phyloP scores from a whole-genome alignment of 1,140 invertebrate genomes.

The Luehdorfia chinensis region DNA sequence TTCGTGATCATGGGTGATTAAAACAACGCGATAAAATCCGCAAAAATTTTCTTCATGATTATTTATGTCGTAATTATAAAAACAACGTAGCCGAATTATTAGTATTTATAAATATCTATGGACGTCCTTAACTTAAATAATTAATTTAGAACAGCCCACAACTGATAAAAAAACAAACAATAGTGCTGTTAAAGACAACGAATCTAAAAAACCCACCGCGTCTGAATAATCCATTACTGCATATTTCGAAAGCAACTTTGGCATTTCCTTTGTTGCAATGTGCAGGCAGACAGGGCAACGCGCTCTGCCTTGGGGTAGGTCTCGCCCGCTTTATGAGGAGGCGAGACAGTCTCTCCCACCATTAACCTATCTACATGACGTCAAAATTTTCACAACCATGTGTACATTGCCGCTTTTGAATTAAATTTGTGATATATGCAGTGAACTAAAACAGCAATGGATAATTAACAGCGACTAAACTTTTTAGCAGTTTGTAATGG shows the following conservation, averaged over 20 bases:
- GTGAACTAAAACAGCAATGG: conserved; percentile 25
- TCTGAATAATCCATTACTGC: conserved; percentile 29
- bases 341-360: conserved; percentile 40
- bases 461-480: conserved; percentile 3
- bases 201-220: conserved; percentile 16
- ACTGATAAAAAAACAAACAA: too few relatives aligned
- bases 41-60: too few relatives aligned
- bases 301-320: conserved; percentile 52
- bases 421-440: neutral
- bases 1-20: too few relatives aligned
- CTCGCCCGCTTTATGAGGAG: conserved; percentile 38
- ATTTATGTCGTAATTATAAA: too few relatives aligned
- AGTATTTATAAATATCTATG: too few relatives aligned
- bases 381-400: neutral
- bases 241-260: conserved; percentile 24
- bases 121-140: too few relatives aligned
- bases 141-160: too few relatives aligned
- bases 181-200: conserved; percentile 7
- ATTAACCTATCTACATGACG: conserved; percentile 20
- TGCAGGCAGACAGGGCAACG: conserved; percentile 39
- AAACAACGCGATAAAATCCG: too few relatives aligned
- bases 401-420: conserved; percentile 30
- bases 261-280: conserved; percentile 30
- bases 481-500: too few relatives aligned
- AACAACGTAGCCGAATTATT: too few relatives aligned